phyloP scores from a whole-genome alignment of 2,888 invertebrate genomes.

The Hanleya hanleyi region DNA sequence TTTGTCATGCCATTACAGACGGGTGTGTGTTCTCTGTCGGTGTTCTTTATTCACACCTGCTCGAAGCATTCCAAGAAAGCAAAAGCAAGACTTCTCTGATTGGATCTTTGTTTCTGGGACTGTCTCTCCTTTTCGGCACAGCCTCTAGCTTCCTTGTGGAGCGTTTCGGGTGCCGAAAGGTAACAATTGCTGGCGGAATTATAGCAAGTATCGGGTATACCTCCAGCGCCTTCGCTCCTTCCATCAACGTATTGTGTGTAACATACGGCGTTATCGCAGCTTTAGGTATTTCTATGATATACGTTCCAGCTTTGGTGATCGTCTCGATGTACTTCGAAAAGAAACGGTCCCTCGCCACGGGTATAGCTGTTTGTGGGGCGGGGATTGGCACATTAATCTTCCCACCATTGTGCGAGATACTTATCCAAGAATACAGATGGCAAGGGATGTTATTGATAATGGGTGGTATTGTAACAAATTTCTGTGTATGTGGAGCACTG shows the following conservation, averaged over 20 bases:
- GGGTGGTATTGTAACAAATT: conserved; percentile 38
- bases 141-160: conserved; percentile 94
- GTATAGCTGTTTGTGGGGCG: not conserved
- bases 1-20: conserved; percentile 75
- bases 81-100: conserved; percentile 10
- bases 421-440: conserved; percentile 46
- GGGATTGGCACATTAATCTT: conserved; percentile 44
- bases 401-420: conserved; percentile 43
- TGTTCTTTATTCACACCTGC: conserved; percentile 88
- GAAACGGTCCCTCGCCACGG: not conserved
- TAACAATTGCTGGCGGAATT: conserved; percentile 85
- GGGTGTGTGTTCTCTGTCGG: conserved; percentile 85
- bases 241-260: conserved; percentile 30
- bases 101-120: not conserved
- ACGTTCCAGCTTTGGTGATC: conserved; percentile 36
- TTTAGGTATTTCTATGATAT: conserved; percentile 41
- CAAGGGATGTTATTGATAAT: conserved; percentile 45
- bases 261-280: conserved; percentile 38
- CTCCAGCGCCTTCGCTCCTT: conserved; percentile 74
- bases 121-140: not conserved
- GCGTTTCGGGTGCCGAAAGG: conserved; percentile 89
- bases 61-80: conserved; percentile 68
- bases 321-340: conserved; percentile 46
- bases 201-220: conserved; percentile 82
- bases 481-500: conserved; percentile 29